Evolutionary conservation across 1,140 invertebrate genomes (phyloP).

Genomic region (Drosophila repleta): DNA sequence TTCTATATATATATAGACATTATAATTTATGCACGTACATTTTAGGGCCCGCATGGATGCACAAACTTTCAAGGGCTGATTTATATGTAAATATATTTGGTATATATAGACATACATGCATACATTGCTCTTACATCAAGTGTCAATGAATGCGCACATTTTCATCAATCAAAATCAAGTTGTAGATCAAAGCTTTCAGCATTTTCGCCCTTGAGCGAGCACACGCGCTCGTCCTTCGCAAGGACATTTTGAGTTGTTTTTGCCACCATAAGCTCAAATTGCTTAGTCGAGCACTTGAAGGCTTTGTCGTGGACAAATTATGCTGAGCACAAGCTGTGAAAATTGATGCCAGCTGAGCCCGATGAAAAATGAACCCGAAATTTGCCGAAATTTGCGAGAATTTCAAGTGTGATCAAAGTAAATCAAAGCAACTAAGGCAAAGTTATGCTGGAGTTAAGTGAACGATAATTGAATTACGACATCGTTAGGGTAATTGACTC

Average conservation of each 20-base stretch:
- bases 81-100: background rate
- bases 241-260: conserved; percentile 23
- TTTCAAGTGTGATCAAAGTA: too few relatives aligned
- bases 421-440: too few relatives aligned
- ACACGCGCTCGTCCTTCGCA: conserved; percentile 7
- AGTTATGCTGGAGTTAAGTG: too few relatives aligned
- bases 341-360: conserved; percentile 33
- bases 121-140: conserved; percentile 22
- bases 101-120: background rate
- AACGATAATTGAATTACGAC: too few relatives aligned
- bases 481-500: too few relatives aligned
- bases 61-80: background rate
- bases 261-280: conserved; percentile 12
- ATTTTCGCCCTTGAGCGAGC: conserved; percentile 26
- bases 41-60: background rate
- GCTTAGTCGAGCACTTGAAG: background rate
- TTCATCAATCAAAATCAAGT: conserved; percentile 69
- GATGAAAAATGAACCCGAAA: too few relatives aligned
- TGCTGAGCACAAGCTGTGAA: conserved; percentile 18
- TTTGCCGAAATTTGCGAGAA: too few relatives aligned
- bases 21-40: background rate
- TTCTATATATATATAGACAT: too few relatives aligned
- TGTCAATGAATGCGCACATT: conserved; percentile 46
- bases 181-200: conserved; percentile 55
- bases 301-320: conserved; percentile 13